Evolutionary conservation across 2,888 invertebrate species (phyloP).

Genomic region (Xestia ashworthii): DNA sequence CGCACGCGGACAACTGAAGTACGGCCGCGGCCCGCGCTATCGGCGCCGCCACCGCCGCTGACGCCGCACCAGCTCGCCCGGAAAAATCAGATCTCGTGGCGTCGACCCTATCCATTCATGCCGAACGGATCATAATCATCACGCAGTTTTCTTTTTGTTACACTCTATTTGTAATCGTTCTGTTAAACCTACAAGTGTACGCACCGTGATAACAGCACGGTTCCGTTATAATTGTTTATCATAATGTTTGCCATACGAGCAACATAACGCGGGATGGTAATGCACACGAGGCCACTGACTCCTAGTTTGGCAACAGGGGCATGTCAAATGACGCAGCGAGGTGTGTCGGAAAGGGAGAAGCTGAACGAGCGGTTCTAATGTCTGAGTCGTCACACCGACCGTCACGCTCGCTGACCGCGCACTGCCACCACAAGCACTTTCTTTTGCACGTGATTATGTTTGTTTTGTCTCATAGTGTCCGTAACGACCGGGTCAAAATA

Average conservation of each 20-base stretch:
- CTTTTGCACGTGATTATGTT: conserved; percentile 86
- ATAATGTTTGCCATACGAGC: conserved; percentile 49
- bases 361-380: conserved; percentile 78
- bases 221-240: conserved; percentile 40
- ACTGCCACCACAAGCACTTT: conserved; percentile 84
- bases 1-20: conserved; percentile 88
- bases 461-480: conserved; percentile 69
- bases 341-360: conserved; percentile 85
- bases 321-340: conserved; percentile 80
- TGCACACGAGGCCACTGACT: conserved; percentile 72
- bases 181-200: conserved; percentile 71
- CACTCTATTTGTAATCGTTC: conserved; percentile 83
- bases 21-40: conserved; percentile 79
- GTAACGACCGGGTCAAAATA: conserved; percentile 38
- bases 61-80: conserved; percentile 83
- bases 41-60: conserved; percentile 78
- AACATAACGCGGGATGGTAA: conserved; percentile 49
- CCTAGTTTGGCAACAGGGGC: conserved; percentile 76
- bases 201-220: conserved; percentile 69
- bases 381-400: conserved; percentile 78
- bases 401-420: conserved; percentile 82
- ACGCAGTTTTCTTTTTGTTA: conserved; percentile 85
- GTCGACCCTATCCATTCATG: conserved; percentile 89
- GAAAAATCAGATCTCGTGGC: conserved; percentile 87
- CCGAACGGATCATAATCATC: conserved; percentile 84